Percentiles rank a stretch among this genome's conserved stretches.
Conservation (phyloP, 2,113 vertebrate genomes). For the Clarias batrachus region DNA sequence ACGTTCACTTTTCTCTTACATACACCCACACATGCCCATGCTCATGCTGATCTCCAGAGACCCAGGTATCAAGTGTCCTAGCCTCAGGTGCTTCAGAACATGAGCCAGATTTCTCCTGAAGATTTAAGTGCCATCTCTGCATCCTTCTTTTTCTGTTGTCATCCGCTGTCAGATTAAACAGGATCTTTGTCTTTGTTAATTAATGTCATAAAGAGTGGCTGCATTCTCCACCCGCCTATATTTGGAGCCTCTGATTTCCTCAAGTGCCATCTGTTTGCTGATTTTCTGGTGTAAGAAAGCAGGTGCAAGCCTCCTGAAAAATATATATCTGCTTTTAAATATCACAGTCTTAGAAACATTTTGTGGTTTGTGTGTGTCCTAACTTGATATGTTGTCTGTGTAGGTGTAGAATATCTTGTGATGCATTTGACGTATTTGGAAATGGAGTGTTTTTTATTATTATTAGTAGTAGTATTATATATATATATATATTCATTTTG, state of each 20-base stretch:
- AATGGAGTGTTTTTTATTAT: background rate
- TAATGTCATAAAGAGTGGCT: constrained; percentile 31
- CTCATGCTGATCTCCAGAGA: background rate
- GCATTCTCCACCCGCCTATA: constrained; percentile 16
- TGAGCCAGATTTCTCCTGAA: constrained; percentile 12
- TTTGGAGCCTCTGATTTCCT: constrained; percentile 29
- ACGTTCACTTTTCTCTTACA: background rate
- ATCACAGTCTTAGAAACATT: background rate
- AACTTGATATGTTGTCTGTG: background rate
- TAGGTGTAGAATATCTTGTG: background rate
- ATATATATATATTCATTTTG: background rate
- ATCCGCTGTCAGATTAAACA: constrained; percentile 34
- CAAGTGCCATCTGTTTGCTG: constrained; percentile 31
- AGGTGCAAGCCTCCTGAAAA: constrained; percentile 7
- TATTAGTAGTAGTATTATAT: too few relatives aligned
- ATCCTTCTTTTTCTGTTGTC: background rate
- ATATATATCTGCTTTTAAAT: constrained; percentile 4
- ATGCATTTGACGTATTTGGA: background rate
- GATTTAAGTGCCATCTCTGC: background rate
- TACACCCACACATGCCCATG: background rate
- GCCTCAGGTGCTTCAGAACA: constrained; percentile 1
- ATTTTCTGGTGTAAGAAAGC: constrained; percentile 26
- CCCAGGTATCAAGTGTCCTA: background rate
- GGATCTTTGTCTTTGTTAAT: constrained; percentile 43
- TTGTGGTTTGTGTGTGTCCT: background rate